phyloP scores from a whole-genome alignment of 2,888 invertebrate genomes.

The Drosophila quinaria region DNA sequence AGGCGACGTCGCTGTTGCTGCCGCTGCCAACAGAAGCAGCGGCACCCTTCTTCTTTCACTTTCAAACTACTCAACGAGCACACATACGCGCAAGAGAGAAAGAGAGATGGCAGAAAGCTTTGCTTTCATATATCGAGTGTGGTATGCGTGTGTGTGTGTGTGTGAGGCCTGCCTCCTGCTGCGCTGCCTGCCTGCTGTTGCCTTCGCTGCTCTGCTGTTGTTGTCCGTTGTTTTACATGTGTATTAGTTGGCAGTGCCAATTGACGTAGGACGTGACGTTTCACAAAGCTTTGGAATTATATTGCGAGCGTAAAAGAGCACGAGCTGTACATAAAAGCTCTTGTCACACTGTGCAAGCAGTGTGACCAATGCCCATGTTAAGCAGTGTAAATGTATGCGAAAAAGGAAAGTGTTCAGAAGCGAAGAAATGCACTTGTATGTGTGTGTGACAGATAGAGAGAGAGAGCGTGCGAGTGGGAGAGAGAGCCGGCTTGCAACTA shows the following conservation, averaged over 20 bases:
- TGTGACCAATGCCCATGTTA: constrained; percentile 37
- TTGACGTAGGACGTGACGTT: constrained; percentile 79
- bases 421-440: constrained; percentile 30
- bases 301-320: constrained; percentile 49
- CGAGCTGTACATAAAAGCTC: constrained; percentile 43
- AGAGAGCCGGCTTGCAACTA: constrained; percentile 46
- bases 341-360: constrained; percentile 35
- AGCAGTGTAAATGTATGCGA: constrained; percentile 47
- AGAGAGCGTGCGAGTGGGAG: constrained; percentile 1
- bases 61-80: constrained; percentile 66
- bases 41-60: constrained; percentile 72
- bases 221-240: constrained; percentile 8
- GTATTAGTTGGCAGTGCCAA: constrained; percentile 60
- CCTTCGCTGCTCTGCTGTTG: constrained; percentile 2
- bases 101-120: constrained; percentile 55
- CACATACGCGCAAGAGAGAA: constrained; percentile 45
- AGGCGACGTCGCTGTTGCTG: constrained; percentile 16
- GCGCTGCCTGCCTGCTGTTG: constrained; percentile 24
- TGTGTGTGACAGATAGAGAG: constrained; percentile 11
- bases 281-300: constrained; percentile 55
- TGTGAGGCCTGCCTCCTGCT: constrained; percentile 63
- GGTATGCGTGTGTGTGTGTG: constrained; percentile 21
- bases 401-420: constrained; percentile 72
- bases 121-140: constrained; percentile 41
- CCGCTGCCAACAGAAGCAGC: constrained; percentile 22